These are phyloP conservation scores for Sogatella furcifera DNA, from an alignment of 1,140 invertebrate species.

Conservation along the genomic window DNA sequence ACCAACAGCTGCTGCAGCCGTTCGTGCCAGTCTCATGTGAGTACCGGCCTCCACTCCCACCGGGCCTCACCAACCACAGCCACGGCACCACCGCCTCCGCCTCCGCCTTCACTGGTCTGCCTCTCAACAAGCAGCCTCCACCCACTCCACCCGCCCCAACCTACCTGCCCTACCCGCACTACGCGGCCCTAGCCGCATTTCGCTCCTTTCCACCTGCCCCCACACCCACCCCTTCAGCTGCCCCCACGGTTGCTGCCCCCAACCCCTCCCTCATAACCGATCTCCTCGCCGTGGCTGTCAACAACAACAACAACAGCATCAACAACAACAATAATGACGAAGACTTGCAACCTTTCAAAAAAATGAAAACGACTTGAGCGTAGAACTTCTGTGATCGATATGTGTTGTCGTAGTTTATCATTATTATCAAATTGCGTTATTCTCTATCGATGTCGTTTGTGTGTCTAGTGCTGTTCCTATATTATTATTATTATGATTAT, in stretches of 20 bases:
- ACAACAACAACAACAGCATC: conserved; percentile 36
- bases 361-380: conserved; percentile 73
- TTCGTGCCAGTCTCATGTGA: conserved; percentile 88
- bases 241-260: conserved; percentile 28
- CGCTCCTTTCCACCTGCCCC: conserved; percentile 23
- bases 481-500: not conserved
- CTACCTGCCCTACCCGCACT: conserved; percentile 16
- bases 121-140: conserved; percentile 36
- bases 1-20: conserved; percentile 93
- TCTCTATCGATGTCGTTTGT: conserved; percentile 10
- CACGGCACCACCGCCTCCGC: conserved; percentile 5
- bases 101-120: conserved; percentile 37
- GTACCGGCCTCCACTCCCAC: conserved; percentile 49
- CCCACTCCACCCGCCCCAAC: conserved; percentile 21
- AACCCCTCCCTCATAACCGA: conserved; percentile 27
- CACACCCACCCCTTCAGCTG: conserved; percentile 23
- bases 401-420: not conserved
- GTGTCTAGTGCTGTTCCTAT: conserved; percentile 16
- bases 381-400: conserved; percentile 7
- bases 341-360: conserved; percentile 69
- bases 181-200: conserved; percentile 33
- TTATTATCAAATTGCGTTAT: not conserved
- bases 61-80: conserved; percentile 8
- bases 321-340: conserved; percentile 42
- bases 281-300: conserved; percentile 23